Conservation (phyloP, 2,888 invertebrate species). For the Leptopilina drosophilae region DNA sequence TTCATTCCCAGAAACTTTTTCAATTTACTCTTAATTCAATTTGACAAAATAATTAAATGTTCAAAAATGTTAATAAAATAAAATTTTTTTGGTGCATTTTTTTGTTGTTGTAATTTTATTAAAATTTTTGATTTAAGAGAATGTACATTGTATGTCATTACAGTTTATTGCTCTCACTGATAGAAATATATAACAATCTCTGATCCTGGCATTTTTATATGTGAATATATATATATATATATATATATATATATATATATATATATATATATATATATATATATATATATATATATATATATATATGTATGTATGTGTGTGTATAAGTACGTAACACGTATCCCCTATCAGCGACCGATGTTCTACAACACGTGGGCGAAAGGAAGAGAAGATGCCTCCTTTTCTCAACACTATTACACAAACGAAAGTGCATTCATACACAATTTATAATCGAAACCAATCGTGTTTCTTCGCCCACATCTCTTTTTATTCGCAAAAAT, state of each 20-base stretch:
- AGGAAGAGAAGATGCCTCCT: slow-evolving; percentile 34
- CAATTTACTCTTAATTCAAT: too few relatives aligned
- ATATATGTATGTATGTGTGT: too few relatives aligned
- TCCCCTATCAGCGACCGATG: slow-evolving; percentile 36
- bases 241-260: too few relatives aligned
- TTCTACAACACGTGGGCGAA: slow-evolving; percentile 38
- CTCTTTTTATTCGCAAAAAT: neutral
- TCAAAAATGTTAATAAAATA: neutral
- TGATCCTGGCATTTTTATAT: neutral
- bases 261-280: too few relatives aligned
- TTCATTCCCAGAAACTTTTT: too few relatives aligned
- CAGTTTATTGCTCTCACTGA: slow-evolving; percentile 25
- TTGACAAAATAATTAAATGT: neutral
- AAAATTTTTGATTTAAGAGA: neutral
- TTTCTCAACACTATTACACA: slow-evolving; percentile 32
- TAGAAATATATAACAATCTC: slow-evolving; percentile 21
- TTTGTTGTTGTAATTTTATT: too few relatives aligned
- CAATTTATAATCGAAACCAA: slow-evolving; percentile 29
- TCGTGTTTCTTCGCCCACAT: slow-evolving; percentile 30
- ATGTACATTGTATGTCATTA: neutral
- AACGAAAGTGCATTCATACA: slow-evolving; percentile 37
- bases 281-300: too few relatives aligned
- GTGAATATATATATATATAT: too few relatives aligned
- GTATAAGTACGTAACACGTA: slow-evolving; percentile 19
- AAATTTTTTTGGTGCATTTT: neutral